Evolutionary conservation across 2,888 invertebrate species (phyloP).

Genomic region (Heliconius erato): DNA sequence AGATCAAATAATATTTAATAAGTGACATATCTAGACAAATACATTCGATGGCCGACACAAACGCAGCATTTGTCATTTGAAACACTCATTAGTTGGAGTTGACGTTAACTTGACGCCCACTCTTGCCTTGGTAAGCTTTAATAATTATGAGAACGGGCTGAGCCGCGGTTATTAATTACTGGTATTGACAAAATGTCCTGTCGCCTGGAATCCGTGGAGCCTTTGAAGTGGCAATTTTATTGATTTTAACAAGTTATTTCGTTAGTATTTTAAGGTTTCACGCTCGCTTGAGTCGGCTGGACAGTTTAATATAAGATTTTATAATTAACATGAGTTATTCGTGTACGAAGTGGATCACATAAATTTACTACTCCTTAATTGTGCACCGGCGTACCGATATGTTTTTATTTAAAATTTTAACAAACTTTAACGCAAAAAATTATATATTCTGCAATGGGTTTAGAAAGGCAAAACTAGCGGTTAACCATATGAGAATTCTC

Average conservation of each 20-base stretch:
- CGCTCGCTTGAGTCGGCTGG: conserved; percentile 43
- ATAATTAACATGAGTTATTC: conserved; percentile 19
- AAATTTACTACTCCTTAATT: background rate
- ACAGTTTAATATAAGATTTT: conserved; percentile 24
- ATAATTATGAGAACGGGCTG: conserved; percentile 77
- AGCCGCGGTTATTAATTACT: conserved; percentile 78
- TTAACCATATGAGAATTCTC: too few relatives aligned
- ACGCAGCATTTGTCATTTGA: conserved; percentile 81
- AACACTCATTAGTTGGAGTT: conserved; percentile 81
- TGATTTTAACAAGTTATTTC: conserved; percentile 59
- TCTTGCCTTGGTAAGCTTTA: conserved; percentile 76
- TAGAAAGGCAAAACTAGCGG: background rate
- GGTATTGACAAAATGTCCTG: conserved; percentile 78
- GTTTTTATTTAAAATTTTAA: background rate
- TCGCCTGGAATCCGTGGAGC: conserved; percentile 61
- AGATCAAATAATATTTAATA: conserved; percentile 33
- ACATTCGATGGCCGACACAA: conserved; percentile 63
- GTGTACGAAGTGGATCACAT: background rate
- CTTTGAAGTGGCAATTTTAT: conserved; percentile 67
- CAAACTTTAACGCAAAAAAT: background rate
- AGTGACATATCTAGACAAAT: conserved; percentile 66
- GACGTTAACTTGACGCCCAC: conserved; percentile 82
- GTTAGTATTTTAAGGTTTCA: conserved; percentile 53
- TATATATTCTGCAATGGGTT: background rate
- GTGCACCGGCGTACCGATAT: background rate